Percentiles rank a stretch among this genome's conserved stretches.
These are phyloP conservation scores for Lepidothrix coronata DNA, from an alignment of 2,113 vertebrate genomes.

Conservation along the genomic window DNA sequence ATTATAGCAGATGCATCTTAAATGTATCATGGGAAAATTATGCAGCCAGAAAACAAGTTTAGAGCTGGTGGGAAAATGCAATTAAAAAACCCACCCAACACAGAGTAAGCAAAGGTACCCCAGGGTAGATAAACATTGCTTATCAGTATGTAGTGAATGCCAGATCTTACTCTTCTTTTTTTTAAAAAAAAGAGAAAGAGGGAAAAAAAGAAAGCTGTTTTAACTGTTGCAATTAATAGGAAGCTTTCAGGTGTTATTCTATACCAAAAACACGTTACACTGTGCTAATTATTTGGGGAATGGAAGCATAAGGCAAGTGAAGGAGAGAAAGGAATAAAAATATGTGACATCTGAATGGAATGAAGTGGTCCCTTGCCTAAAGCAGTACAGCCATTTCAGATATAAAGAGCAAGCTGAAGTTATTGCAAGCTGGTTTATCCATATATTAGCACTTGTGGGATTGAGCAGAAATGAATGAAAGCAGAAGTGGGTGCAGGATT, in stretches of 20 bases:
- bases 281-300: neutral
- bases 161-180: neutral
- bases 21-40: constrained; percentile 41
- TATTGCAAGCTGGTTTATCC: neutral
- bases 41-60: constrained; percentile 20
- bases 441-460: neutral
- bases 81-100: neutral
- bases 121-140: neutral
- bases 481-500: neutral
- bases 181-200: neutral
- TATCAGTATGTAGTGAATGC: neutral
- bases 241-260: neutral
- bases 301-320: neutral
- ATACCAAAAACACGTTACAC: neutral
- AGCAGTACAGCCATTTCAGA: neutral
- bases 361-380: neutral
- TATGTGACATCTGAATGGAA: neutral
- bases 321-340: neutral
- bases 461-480: neutral
- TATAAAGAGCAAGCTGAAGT: neutral
- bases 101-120: neutral
- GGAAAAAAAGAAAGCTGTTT: neutral
- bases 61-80: constrained; percentile 21
- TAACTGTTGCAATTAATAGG: neutral
- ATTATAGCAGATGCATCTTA: constrained; percentile 37